Evolutionary conservation across 2,113 vertebrate genomes (phyloP).

Genomic region (Marmota monax): DNA sequence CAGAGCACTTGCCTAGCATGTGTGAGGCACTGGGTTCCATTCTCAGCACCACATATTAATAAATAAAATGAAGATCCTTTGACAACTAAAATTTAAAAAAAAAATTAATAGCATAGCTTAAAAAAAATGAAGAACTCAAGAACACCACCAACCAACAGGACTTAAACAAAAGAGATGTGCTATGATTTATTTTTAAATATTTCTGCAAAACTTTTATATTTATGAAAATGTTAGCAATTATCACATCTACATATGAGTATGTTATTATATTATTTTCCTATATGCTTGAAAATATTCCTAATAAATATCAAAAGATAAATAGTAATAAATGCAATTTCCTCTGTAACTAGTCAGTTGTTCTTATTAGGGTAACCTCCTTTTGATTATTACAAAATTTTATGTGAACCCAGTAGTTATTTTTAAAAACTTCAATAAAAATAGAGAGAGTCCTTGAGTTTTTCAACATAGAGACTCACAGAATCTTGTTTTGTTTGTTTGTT

Average conservation of each 20-base stretch:
- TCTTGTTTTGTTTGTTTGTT: neutral
- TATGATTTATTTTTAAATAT: neutral
- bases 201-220: neutral
- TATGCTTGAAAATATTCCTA: neutral
- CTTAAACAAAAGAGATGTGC: neutral
- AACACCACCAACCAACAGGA: neutral
- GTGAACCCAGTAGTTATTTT: neutral
- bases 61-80: no score
- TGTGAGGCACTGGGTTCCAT: no score
- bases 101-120: neutral
- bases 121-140: neutral
- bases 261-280: neutral
- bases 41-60: no score
- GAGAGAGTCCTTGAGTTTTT: neutral
- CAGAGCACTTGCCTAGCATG: no score
- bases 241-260: neutral
- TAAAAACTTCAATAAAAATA: neutral
- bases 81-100: no score
- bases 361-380: neutral
- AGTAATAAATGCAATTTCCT: neutral
- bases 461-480: neutral
- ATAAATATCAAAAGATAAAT: neutral
- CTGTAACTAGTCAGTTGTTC: neutral
- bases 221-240: neutral
- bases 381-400: neutral